A percentile compares a stretch with the other conserved stretches of the same genome.
phyloP scores from a whole-genome alignment of 2,113 vertebrate genomes.

The Hypanus sabinus region DNA sequence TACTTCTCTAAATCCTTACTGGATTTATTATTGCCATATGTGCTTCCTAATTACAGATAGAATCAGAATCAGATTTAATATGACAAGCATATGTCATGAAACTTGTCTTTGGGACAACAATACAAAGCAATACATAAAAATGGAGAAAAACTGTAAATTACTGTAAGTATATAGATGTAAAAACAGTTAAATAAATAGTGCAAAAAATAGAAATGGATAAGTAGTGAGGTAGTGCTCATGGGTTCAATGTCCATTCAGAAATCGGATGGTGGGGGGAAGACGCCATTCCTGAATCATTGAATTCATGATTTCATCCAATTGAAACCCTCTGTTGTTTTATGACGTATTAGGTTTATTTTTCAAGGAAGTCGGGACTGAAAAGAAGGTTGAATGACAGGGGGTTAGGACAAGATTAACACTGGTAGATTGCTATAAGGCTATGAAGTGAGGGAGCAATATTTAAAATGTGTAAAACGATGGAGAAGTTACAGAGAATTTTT shows the following conservation, averaged over 20 bases:
- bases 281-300: too few relatives aligned
- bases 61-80: too few relatives aligned
- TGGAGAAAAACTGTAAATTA: too few relatives aligned
- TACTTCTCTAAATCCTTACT: background rate
- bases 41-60: background rate
- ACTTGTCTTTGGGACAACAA: too few relatives aligned
- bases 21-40: background rate
- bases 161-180: too few relatives aligned
- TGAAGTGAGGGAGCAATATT: background rate
- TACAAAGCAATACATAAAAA: too few relatives aligned
- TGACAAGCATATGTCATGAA: too few relatives aligned
- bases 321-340: background rate
- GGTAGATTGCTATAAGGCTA: background rate
- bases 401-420: background rate
- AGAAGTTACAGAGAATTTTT: background rate
- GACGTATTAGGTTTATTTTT: background rate
- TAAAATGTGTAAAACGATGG: background rate
- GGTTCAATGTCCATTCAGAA: too few relatives aligned
- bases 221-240: too few relatives aligned
- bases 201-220: too few relatives aligned
- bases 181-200: too few relatives aligned
- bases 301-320: background rate
- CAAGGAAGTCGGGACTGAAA: background rate
- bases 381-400: background rate
- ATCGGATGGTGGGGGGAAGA: too few relatives aligned